Evolutionary conservation across 2,888 invertebrate genomes (phyloP), one percentile per base, ranked within the genome.

Genomic region (Cyclophora punctaria): DNA sequence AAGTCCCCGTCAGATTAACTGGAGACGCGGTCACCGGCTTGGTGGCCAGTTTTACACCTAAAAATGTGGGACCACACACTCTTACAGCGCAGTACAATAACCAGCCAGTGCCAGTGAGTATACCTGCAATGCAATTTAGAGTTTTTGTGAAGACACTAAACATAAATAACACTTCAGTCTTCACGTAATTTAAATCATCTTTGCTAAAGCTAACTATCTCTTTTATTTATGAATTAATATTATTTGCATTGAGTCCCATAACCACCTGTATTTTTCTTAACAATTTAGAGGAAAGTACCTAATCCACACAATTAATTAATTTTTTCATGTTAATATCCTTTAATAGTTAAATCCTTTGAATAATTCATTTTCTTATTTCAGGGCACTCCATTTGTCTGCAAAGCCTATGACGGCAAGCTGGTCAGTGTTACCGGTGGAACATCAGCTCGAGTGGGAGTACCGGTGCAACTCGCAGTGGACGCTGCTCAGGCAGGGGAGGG

Each of bases 401-500:
- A 97, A 86, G 96, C 96, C 0, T 98, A 98, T 80, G 98, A 98
- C 83, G 95, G 98, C 35, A 94, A 95, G 58, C 92, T 94, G 73
- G 96, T 96, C 33, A 91, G 93, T 65, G 96, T 97, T 43, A 92
- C 92, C 40, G 95, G 95, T 45, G 92, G 94, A 58, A 94, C 95
- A 41, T 92, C 92, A 50, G 85, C 86, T 6, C 66, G 86, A 34
- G 94, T 98, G 5, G 97, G 98, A 48, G 93, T 97, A 60, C 94
- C 96, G 3, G 96, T 97, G n/a, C 96, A 97, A 70, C 95, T 98
- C 71, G 95, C 96, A 20, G 98, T 98, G 48, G 98, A 99, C 79
- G 98, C 98, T 3, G 96, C 96, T 58, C 95, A 97, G 78, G 98
- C 98, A 46, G 99, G 99, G 5, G 98, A 98, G 87, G 99, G 99